Base-by-base conservation (phyloP, 2,888 invertebrate genomes). In the Mythimna lalbum region DNA sequence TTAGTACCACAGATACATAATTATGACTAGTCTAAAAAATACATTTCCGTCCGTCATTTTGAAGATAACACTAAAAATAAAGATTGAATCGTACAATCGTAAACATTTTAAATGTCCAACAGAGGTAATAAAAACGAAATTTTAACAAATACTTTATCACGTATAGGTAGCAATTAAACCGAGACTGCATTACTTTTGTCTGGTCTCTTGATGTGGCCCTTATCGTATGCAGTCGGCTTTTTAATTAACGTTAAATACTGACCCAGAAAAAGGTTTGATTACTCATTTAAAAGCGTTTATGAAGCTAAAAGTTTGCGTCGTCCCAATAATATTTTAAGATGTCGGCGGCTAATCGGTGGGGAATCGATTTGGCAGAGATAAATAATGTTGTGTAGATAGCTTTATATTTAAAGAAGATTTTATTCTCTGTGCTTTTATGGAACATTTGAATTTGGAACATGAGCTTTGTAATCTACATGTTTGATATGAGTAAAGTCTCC, bases 181-280 rank as follows among this genome's bases (percentile, higher is more conserved):
- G 43, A 67, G 55, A 81, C 71, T 65, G 65, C 64, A 81, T 76
- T 81, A 73, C 76, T 62, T 49, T 61, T 64, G 70, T 72, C 63
- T 57, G 31, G 33, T 60, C 36, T 27, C 60, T 64, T 69, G 74
- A 78, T 79, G 49, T 65, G 59, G 50, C n/a, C 23, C 65, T 84
- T 86, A 84, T 80, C 78, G 64, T 67, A 67, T 55, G 56, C 47
- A 56, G 73, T 70, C 82, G 71, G 73, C 23, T 77, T 79, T 82
- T 83, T 86, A 85, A 86, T 84, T 84, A 85, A 81, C 66, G 63
- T 80, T 82, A 80, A 85, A 85, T 76, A 78, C 61, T 85, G 84
- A 83, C 83, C 83, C 84, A 86, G 81, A 84, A 86, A 81, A 76
- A 63, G 80, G 78, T 81, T 80, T 81, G 69, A 85, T 86, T 76